Percentiles rank a stretch among this genome's conserved stretches.
Evolutionary conservation across 2,113 vertebrate genomes (phyloP).

Genomic region (Amphiprion percula): DNA sequence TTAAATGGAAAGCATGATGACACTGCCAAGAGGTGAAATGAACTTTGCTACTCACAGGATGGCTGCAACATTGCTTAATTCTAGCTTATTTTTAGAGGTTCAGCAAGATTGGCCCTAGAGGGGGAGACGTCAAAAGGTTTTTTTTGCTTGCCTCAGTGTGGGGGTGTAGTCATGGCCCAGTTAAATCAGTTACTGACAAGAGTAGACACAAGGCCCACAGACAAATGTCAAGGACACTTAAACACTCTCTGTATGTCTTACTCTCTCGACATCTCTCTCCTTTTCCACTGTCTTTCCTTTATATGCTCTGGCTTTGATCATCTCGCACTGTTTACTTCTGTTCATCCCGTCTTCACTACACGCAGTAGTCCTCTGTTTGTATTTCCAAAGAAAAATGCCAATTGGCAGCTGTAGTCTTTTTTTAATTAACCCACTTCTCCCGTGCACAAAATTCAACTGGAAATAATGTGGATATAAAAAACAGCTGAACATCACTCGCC

Average conservation of each 20-base stretch:
- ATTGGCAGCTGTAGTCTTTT: background rate
- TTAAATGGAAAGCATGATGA: conserved; percentile 8
- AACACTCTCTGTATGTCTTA: conserved; percentile 54
- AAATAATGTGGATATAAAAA: conserved; percentile 3
- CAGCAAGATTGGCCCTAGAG: conserved; percentile 31
- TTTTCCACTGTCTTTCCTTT: conserved; percentile 19
- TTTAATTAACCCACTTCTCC: background rate
- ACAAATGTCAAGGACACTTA: conserved; percentile 77
- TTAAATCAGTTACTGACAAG: conserved; percentile 74
- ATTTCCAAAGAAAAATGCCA: background rate
- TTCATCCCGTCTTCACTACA: conserved; percentile 18
- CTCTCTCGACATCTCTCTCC: conserved; percentile 4
- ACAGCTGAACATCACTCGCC: background rate
- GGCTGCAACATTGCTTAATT: conserved; percentile 1
- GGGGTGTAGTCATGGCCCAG: conserved; percentile 69
- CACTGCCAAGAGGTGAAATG: conserved; percentile 21
- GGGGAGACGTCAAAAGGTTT: conserved; percentile 42
- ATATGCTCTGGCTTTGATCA: conserved; percentile 42
- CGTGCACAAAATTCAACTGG: background rate
- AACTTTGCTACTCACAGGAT: background rate
- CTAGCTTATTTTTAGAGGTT: conserved; percentile 19
- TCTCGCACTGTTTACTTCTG: conserved; percentile 25
- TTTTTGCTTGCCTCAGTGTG: conserved; percentile 51
- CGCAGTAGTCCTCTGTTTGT: background rate
- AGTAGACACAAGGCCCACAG: conserved; percentile 61